Conservation (phyloP, 2,797 vertebrate genomes). For the Columba guinea region DNA sequence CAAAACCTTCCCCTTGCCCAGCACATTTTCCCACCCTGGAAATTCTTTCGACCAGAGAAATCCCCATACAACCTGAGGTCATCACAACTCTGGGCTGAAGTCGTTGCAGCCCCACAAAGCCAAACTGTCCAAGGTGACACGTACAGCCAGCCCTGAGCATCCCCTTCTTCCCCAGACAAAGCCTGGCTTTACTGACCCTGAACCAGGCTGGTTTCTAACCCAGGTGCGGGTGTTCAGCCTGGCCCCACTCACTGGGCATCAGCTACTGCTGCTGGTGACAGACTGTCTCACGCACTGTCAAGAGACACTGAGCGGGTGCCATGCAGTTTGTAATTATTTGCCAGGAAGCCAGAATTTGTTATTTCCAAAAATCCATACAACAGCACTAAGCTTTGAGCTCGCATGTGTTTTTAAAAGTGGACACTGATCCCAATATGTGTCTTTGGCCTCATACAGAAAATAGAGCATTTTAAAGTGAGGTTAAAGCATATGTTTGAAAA, state of each 20-base stretch:
- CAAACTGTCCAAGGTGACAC: not conserved
- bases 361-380: not conserved
- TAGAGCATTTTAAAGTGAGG: not conserved
- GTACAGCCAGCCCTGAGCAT: not conserved
- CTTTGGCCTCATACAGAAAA: not conserved
- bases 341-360: not conserved
- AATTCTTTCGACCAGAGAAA: not conserved
- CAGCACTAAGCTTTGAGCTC: not conserved
- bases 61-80: not conserved
- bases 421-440: not conserved
- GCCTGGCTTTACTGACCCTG: not conserved
- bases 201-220: not conserved
- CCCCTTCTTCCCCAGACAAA: not conserved
- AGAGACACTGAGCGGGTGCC: not conserved
- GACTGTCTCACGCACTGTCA: not conserved
- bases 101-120: not conserved
- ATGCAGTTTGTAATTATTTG: not conserved
- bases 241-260: fast-evolving
- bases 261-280: constrained; percentile 8
- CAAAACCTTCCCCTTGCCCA: not conserved
- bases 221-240: not conserved
- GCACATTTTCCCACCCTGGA: not conserved
- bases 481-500: not conserved
- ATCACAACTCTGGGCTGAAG: fast-evolving
- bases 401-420: not conserved